These are phyloP conservation scores for Hirtodrosophila trivittata DNA, from an alignment of 2,888 invertebrate species.

Conservation along the genomic window DNA sequence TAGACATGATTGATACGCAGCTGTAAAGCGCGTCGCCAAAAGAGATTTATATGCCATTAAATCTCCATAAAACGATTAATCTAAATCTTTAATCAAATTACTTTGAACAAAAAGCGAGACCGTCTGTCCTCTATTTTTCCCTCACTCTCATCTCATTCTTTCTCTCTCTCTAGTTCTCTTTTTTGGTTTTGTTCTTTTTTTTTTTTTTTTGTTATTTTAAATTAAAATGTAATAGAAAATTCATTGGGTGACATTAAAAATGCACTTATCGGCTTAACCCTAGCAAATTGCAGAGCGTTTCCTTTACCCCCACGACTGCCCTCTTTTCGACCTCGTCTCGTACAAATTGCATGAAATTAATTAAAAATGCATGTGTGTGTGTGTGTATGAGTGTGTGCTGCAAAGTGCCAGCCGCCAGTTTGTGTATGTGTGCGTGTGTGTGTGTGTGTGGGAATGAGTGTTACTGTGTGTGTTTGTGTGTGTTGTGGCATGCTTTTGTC, in stretches of 20 bases:
- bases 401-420: slow-evolving; percentile 18
- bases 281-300: slow-evolving; percentile 61
- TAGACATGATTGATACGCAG: slow-evolving; percentile 66
- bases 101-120: slow-evolving; percentile 45
- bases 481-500: slow-evolving; percentile 68
- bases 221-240: slow-evolving; percentile 79
- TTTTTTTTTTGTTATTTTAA: slow-evolving; percentile 64
- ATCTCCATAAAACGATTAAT: slow-evolving; percentile 73
- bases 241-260: slow-evolving; percentile 77
- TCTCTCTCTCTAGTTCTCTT: background rate
- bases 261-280: slow-evolving; percentile 78
- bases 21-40: slow-evolving; percentile 23
- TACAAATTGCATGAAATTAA: slow-evolving; percentile 79
- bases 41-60: slow-evolving; percentile 67
- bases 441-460: slow-evolving; percentile 6
- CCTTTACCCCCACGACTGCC: background rate
- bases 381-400: slow-evolving; percentile 17
- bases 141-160: background rate
- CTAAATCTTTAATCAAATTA: slow-evolving; percentile 75
- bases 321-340: slow-evolving; percentile 33
- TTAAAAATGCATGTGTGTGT: slow-evolving; percentile 67
- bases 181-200: background rate
- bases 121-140: slow-evolving; percentile 23
- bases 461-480: slow-evolving; percentile 27
- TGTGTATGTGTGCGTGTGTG: slow-evolving; percentile 47